Percentiles rank a stretch among this genome's conserved stretches.
Conservation (phyloP, 2,797 vertebrate species). For the Esox lucius region DNA sequence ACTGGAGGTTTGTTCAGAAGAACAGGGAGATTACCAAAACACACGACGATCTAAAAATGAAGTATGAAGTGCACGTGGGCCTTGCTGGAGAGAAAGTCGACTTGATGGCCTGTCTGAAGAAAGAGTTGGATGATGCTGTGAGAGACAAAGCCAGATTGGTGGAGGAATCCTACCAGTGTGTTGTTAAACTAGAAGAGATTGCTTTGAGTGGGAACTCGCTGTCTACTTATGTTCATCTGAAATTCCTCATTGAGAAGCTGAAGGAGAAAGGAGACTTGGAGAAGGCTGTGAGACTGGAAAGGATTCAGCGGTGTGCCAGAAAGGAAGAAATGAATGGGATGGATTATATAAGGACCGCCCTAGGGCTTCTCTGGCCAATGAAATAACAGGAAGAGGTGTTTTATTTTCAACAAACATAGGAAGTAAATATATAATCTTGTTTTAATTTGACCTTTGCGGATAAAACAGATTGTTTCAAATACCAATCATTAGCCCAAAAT, state of each 20-base stretch:
- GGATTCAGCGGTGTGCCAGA: not conserved
- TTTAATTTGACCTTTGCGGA: too few species aligned
- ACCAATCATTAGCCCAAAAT: too few species aligned
- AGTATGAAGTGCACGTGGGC: not conserved
- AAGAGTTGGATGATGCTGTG: not conserved
- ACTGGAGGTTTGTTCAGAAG: too few species aligned
- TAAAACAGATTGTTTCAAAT: too few species aligned
- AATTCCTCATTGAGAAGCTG: conserved; percentile 1
- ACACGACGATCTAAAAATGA: not conserved
- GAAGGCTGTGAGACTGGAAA: not conserved
- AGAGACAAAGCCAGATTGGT: not conserved
- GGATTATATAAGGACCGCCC: too few species aligned
- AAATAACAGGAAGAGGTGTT: too few species aligned
- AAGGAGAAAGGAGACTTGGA: not conserved
- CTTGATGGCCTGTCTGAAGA: not conserved
- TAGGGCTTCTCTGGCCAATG: too few species aligned
- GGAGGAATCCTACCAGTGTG: conserved; percentile 5
- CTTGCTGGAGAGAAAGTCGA: not conserved
- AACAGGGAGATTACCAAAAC: not conserved
- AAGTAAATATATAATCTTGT: too few species aligned
- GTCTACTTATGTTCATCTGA: not conserved
- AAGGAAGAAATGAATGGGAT: not conserved
- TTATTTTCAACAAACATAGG: too few species aligned
- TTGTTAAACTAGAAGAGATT: conserved; percentile 7
- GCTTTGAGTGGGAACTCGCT: not conserved